Percentiles rank a stretch among this genome's conserved stretches.
phyloP scores from a whole-genome alignment of 2,113 vertebrate genomes.

The Chelonoidis abingdonii region DNA sequence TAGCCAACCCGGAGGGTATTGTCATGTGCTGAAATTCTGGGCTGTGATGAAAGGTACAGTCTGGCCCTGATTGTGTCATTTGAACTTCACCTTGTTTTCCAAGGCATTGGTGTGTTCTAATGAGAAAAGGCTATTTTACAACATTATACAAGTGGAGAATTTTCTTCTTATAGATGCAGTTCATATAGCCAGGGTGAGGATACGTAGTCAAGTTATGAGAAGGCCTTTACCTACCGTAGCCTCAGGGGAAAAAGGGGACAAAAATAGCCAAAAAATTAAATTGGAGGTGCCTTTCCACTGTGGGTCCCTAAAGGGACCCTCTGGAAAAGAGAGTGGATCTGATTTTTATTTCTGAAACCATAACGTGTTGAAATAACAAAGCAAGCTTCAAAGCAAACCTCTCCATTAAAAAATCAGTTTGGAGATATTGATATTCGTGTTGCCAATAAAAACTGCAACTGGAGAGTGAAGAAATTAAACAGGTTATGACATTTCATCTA shows the following conservation, averaged over 20 bases:
- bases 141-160: not conserved
- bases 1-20: not conserved
- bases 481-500: not conserved
- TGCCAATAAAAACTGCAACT: not conserved
- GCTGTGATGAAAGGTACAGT: not conserved
- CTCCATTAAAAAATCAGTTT: rapidly evolving
- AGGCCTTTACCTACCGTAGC: rapidly evolving
- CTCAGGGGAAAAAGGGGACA: not conserved
- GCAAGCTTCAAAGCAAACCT: not conserved
- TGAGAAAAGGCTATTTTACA: not conserved
- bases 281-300: not conserved
- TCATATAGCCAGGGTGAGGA: not conserved
- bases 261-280: not conserved
- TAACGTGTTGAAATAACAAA: not conserved
- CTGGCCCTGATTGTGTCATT: rapidly evolving
- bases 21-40: rapidly evolving
- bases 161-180: not conserved
- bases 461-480: not conserved
- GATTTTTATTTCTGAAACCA: not conserved
- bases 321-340: not conserved
- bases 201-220: not conserved
- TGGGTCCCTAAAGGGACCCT: not conserved
- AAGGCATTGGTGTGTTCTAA: not conserved
- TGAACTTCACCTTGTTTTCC: not conserved
- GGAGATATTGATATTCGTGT: not conserved